phyloP scores from a whole-genome alignment of 2,797 vertebrate species.

The Xenopus petersii region DNA sequence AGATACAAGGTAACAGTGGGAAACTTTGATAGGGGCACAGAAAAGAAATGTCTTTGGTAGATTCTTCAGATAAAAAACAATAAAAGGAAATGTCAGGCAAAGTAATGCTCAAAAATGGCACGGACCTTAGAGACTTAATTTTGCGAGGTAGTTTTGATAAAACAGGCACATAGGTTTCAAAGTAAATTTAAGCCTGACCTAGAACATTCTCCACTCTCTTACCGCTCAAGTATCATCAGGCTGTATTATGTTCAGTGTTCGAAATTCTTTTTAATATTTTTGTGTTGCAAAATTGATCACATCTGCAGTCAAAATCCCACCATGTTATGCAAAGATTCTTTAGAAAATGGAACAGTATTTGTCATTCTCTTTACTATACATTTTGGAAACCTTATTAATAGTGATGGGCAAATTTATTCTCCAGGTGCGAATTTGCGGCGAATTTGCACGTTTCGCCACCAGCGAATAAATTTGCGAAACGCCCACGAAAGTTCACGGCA shows the following conservation, averaged over 20 bases:
- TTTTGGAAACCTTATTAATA: no score
- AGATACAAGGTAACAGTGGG: conserved; percentile 48
- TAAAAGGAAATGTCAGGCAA: conserved; percentile 40
- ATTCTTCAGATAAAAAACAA: conserved; percentile 55
- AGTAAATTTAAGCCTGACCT: neutral
- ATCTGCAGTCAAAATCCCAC: no score
- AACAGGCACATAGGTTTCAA: conserved; percentile 13
- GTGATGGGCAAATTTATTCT: no score
- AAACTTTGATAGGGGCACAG: conserved; percentile 49
- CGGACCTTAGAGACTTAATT: conserved; percentile 19
- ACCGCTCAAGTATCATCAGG: neutral
- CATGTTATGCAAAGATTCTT: no score
- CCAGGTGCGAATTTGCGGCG: no score
- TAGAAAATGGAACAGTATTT: no score
- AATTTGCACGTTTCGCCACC: no score
- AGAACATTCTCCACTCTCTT: conserved; percentile 5
- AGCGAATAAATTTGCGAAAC: no score
- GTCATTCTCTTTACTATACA: no score
- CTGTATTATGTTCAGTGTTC: neutral
- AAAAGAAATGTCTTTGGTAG: conserved; percentile 52
- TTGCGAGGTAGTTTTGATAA: conserved; percentile 1
- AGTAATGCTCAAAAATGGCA: conserved; percentile 38
- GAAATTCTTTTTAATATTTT: neutral
- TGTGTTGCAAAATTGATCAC: no score
- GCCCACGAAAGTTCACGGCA: no score